These are phyloP conservation scores for Xerus inauris DNA, from an alignment of 2,113 vertebrate genomes.

Conservation along the genomic window DNA sequence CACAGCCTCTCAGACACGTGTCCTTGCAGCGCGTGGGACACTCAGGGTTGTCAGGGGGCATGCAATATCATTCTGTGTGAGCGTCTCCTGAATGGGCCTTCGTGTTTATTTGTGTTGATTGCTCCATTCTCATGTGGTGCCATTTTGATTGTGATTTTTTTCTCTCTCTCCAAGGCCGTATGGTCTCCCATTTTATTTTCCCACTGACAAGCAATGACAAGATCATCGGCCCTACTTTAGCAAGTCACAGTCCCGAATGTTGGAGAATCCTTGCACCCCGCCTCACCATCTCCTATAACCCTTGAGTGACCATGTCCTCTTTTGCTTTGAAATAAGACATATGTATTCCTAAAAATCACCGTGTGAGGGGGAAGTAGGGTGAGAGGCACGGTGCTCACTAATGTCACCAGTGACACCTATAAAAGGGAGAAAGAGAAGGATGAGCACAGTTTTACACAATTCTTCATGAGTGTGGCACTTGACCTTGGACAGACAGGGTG, in stretches of 20 bases:
- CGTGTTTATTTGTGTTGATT: neutral
- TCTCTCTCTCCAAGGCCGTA: neutral
- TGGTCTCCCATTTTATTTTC: neutral
- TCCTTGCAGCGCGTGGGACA: fast-evolving
- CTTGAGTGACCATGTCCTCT: neutral
- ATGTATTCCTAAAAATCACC: neutral
- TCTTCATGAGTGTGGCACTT: neutral
- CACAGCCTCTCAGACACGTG: fast-evolving
- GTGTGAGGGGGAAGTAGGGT: neutral
- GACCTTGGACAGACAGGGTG: neutral
- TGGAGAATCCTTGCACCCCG: neutral
- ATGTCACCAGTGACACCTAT: neutral
- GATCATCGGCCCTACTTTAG: neutral
- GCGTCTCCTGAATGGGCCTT: neutral
- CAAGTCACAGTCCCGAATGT: neutral
- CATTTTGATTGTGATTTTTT: conserved; percentile 8
- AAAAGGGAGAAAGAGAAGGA: neutral
- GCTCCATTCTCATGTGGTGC: neutral
- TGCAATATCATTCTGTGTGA: fast-evolving
- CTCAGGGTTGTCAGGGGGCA: too few relatives aligned
- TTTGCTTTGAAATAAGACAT: neutral
- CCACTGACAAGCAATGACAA: neutral
- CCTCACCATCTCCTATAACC: neutral
- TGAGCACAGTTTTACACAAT: neutral
- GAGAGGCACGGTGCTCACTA: neutral